A percentile compares a stretch with the other conserved stretches of the same genome.
Evolutionary conservation across 1,140 invertebrate genomes (phyloP).

Genomic region (Lethocerus indicus): DNA sequence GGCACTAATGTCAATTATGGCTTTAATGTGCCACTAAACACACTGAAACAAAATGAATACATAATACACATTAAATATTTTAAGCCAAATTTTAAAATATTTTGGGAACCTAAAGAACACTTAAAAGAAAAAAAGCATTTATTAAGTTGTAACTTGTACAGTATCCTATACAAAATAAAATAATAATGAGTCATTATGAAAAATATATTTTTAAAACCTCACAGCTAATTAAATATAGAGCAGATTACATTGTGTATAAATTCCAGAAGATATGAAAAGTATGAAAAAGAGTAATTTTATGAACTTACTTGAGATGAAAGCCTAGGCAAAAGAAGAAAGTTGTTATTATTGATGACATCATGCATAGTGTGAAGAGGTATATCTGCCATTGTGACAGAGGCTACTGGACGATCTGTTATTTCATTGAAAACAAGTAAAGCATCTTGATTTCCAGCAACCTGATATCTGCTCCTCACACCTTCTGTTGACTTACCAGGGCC

Average conservation of each 20-base stretch:
- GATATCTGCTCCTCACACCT: constrained; percentile 45
- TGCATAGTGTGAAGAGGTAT: constrained; percentile 73
- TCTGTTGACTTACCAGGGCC: constrained; percentile 30
- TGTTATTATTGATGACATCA: constrained; percentile 75
- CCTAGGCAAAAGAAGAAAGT: constrained; percentile 72
- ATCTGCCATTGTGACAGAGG: constrained; percentile 70
- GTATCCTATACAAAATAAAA: no score
- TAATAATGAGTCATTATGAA: not conserved
- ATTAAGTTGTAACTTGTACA: no score
- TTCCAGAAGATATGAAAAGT: not conserved
- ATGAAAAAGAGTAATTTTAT: not conserved
- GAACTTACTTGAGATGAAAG: constrained; percentile 72
- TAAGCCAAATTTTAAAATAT: no score
- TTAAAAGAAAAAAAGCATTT: no score
- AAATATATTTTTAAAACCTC: not conserved
- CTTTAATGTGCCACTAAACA: no score
- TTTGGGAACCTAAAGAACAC: no score
- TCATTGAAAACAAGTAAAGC: constrained; percentile 85
- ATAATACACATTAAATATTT: no score
- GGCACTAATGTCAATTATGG: no score
- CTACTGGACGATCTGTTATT: constrained; percentile 59
- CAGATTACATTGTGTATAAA: no score
- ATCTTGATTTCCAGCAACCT: constrained; percentile 59
- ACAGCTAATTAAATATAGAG: no score
- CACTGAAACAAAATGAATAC: no score